phyloP scores from a whole-genome alignment of 2,113 vertebrate species.

The Sphyrna mokarran region DNA sequence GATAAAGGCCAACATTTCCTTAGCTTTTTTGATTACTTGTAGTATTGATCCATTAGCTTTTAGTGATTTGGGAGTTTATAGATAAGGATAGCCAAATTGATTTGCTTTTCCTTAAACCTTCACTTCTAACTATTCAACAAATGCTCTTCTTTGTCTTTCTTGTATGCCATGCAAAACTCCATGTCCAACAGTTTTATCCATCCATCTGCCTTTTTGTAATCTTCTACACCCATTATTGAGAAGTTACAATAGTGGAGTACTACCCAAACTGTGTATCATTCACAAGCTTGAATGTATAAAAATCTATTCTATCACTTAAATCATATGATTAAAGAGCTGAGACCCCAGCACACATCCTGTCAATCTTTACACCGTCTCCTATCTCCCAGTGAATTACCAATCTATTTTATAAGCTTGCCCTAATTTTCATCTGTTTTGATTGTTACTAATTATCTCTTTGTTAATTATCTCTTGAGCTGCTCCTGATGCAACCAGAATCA shows the following conservation, averaged over 20 bases:
- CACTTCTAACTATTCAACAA: background rate
- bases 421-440: background rate
- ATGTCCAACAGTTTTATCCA: background rate
- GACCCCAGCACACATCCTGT: background rate
- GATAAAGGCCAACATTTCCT: background rate
- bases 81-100: background rate
- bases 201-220: background rate
- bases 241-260: background rate
- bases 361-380: background rate
- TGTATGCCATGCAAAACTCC: background rate
- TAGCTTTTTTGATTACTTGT: background rate
- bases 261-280: background rate
- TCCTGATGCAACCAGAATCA: background rate
- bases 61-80: background rate
- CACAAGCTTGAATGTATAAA: background rate
- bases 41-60: background rate
- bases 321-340: background rate
- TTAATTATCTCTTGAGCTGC: background rate
- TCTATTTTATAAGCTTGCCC: background rate
- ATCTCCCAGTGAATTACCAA: background rate
- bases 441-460: background rate
- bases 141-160: background rate
- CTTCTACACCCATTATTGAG: background rate
- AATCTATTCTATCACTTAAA: background rate
- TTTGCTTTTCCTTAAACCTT: background rate